Evolutionary conservation across 2,888 invertebrate genomes (phyloP).

Genomic region (Chouioia cunea): DNA sequence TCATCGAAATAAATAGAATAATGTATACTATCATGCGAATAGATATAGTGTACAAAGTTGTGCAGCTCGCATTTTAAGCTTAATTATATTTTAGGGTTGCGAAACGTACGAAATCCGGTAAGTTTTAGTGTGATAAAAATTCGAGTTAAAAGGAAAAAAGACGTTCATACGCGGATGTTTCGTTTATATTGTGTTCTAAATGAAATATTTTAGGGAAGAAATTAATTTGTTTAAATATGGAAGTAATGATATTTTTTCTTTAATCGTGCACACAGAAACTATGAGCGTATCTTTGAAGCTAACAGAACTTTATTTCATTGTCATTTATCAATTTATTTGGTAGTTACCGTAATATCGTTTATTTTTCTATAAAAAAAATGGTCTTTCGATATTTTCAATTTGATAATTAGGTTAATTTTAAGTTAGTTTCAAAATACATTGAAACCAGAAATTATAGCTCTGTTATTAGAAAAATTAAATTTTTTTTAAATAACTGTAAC

Average conservation of each 20-base stretch:
- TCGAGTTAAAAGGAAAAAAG: conserved; percentile 12
- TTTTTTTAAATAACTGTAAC: conserved; percentile 19
- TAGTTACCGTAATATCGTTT: conserved; percentile 28
- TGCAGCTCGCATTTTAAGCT: conserved; percentile 42
- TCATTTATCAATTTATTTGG: conserved; percentile 41
- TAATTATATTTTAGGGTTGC: conserved; percentile 39
- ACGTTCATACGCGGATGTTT: conserved; percentile 13
- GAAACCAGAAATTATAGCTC: background rate
- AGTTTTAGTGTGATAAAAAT: conserved; percentile 19
- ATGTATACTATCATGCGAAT: conserved; percentile 27
- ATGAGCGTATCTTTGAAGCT: conserved; percentile 10
- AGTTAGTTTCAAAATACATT: conserved; percentile 21
- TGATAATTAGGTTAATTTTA: background rate
- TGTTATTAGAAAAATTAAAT: conserved; percentile 16
- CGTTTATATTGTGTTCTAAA: conserved; percentile 20
- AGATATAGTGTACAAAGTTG: conserved; percentile 46
- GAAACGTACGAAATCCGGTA: conserved; percentile 8
- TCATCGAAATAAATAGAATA: conserved; percentile 31
- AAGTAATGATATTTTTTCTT: conserved; percentile 14
- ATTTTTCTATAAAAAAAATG: conserved; percentile 19
- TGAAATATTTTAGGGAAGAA: conserved; percentile 25
- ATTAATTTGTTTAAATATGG: conserved; percentile 22
- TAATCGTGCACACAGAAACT: conserved; percentile 17
- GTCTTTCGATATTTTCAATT: conserved; percentile 10
- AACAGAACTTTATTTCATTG: conserved; percentile 32